Evolutionary conservation across 1,140 invertebrate species (phyloP), one percentile per base, ranked within the genome.

Genomic region (Parapsyche elsis): DNA sequence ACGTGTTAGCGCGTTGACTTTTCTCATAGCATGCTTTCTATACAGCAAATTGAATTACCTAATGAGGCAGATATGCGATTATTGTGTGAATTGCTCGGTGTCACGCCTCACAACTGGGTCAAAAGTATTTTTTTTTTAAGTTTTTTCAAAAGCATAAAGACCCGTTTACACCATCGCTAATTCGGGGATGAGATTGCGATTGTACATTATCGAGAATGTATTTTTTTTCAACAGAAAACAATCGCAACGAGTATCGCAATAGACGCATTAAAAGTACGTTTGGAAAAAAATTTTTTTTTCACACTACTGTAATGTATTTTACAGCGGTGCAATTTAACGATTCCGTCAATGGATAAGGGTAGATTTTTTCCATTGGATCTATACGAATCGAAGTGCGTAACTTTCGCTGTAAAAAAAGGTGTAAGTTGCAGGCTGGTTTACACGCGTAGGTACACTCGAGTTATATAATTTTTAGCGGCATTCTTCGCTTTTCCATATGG

Each of bases 11-110:
- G 30, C 30, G 1, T 61, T 19, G 57, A 61, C 16, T 16, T 61
- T 61, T 61, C 57, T 61, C 57, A 61, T 61, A 19, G 57, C 21
- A 61, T 61, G 57, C 57, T 61, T 61, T 61, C 57, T 38, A 38
- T 38, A 38, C 7, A 61, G 57, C 16, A 61, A 61, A 61, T 61
- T 61, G 57, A 61, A 61, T 61, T 61, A 61, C 57, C 57, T 61
- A 61, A 61, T 61, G n/a, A 9, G n/a, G 16, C 57, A 19, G 57
- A 61, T 61, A 61, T 61, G 21, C 16, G 57, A 61, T 61, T 61
- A 61, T 61, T 61, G 57, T 61, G 57, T 61, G 57, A 61, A 61
- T 21, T 61, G 57, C 21, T 61, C 16, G 16, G 57, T 61, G 57
- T 61, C 57, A 61, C 19, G 57, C 57, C n/a, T 5, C 16, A 61